Conservation (phyloP, 2,113 vertebrate genomes). For the Rhineura floridana region DNA sequence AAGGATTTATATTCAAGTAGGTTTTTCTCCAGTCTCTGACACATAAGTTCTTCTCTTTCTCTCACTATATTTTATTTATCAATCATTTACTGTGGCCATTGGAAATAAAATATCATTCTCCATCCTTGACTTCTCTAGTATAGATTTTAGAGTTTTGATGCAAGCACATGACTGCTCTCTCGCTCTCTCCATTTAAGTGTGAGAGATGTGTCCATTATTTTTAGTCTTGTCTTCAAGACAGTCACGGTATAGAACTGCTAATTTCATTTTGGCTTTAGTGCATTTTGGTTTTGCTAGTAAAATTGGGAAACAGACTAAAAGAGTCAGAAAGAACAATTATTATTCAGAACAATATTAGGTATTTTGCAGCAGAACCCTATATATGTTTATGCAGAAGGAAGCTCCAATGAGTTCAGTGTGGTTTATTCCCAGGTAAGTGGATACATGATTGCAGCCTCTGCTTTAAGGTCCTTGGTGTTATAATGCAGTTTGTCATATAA, state of each 20-base stretch:
- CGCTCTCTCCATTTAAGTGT: neutral
- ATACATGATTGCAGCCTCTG: neutral
- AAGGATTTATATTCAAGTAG: neutral
- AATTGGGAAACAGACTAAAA: neutral
- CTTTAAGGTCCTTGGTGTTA: neutral
- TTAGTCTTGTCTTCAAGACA: neutral
- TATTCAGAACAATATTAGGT: neutral
- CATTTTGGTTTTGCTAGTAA: neutral
- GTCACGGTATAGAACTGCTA: neutral
- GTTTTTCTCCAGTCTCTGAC: neutral
- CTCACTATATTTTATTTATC: neutral
- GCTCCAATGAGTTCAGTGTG: neutral
- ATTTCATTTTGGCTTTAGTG: neutral
- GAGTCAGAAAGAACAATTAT: neutral
- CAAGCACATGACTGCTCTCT: neutral
- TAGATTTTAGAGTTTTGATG: neutral
- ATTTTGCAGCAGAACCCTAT: neutral
- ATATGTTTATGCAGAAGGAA: neutral
- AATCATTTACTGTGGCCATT: neutral
- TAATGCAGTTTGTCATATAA: neutral
- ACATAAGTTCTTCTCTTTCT: neutral
- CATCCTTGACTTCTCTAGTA: neutral
- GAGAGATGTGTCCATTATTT: neutral
- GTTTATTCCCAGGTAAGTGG: neutral
- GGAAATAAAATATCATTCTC: neutral